Conservation (phyloP, 2,888 invertebrate genomes). For the Drosophila emarginata region DNA sequence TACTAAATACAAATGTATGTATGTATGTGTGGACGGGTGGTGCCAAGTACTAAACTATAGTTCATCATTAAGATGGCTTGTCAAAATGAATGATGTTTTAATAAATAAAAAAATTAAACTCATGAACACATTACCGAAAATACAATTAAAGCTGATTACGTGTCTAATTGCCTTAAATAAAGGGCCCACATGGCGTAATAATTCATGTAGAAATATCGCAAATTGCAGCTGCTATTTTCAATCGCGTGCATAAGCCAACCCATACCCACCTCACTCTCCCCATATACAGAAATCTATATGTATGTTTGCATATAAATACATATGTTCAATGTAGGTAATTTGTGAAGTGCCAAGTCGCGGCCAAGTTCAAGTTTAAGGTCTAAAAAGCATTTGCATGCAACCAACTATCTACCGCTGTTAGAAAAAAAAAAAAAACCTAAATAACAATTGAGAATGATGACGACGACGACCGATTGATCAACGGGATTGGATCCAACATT, state of each 20-base stretch:
- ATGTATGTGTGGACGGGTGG: background rate
- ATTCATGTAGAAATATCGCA: conserved; percentile 48
- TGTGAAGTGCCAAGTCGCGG: conserved; percentile 18
- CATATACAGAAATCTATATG: too few species aligned
- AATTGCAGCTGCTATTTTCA: conserved; percentile 56
- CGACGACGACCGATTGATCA: conserved; percentile 40
- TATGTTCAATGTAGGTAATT: conserved; percentile 18
- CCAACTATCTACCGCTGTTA: background rate
- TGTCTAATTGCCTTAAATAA: conserved; percentile 27
- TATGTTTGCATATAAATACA: conserved; percentile 19
- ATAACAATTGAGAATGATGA: conserved; percentile 43
- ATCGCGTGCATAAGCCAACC: conserved; percentile 44
- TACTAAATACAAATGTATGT: too few species aligned
- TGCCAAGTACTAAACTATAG: background rate
- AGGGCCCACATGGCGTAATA: conserved; percentile 34
- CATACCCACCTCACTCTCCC: background rate
- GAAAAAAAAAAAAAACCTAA: conserved; percentile 5
- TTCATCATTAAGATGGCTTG: background rate
- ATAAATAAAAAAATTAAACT: conserved; percentile 1
- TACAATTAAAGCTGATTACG: conserved; percentile 30
- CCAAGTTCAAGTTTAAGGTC: conserved; percentile 67
- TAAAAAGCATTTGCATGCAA: conserved; percentile 26
- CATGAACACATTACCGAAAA: conserved; percentile 6
- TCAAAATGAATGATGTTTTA: background rate
- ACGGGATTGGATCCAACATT: conserved; percentile 5